These are phyloP conservation scores for Hydrozoanthus tunicans DNA, from an alignment of 64 coral and sea anemone genomes.

Conservation along the genomic window DNA sequence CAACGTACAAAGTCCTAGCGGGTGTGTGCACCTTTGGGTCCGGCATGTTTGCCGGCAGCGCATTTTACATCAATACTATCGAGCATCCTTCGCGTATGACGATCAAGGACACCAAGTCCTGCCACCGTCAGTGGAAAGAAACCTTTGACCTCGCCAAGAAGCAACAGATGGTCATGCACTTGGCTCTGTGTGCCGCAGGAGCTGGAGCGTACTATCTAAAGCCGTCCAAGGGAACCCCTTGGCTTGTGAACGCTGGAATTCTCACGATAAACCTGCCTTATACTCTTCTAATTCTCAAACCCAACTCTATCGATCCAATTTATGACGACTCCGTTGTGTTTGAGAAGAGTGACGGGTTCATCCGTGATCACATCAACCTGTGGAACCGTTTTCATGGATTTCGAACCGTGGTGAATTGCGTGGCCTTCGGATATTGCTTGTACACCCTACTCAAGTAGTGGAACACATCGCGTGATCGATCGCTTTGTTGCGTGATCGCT, in stretches of 20 bases:
- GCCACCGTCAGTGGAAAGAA: slow-evolving; percentile 51
- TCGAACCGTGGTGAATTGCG: slow-evolving; percentile 39
- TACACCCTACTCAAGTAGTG: slow-evolving; percentile 33
- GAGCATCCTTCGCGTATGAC: slow-evolving; percentile 50
- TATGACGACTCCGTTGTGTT: slow-evolving; percentile 28
- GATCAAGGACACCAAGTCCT: slow-evolving; percentile 47
- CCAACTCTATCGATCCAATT: slow-evolving; percentile 52
- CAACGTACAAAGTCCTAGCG: slow-evolving; percentile 36
- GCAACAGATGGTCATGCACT: slow-evolving; percentile 44
- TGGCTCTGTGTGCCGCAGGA: slow-evolving; percentile 14
- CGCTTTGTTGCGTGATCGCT: not conserved
- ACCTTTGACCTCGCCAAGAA: slow-evolving; percentile 57
- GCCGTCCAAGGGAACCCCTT: slow-evolving; percentile 15
- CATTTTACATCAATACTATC: slow-evolving; percentile 46
- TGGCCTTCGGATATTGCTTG: slow-evolving; percentile 41
- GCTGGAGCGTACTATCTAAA: slow-evolving; percentile 30
- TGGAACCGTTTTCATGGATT: slow-evolving; percentile 44
- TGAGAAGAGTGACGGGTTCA: slow-evolving; percentile 36
- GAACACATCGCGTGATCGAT: not conserved
- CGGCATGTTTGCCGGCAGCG: slow-evolving; percentile 30
- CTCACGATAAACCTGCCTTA: slow-evolving; percentile 46
- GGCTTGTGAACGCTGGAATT: slow-evolving; percentile 51
- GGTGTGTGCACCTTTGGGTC: slow-evolving; percentile 38
- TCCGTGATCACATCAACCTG: slow-evolving; percentile 49
- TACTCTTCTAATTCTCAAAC: slow-evolving; percentile 34